These are phyloP conservation scores for Luperina nickerlii DNA, from an alignment of 2,888 invertebrate species.

Conservation along the genomic window DNA sequence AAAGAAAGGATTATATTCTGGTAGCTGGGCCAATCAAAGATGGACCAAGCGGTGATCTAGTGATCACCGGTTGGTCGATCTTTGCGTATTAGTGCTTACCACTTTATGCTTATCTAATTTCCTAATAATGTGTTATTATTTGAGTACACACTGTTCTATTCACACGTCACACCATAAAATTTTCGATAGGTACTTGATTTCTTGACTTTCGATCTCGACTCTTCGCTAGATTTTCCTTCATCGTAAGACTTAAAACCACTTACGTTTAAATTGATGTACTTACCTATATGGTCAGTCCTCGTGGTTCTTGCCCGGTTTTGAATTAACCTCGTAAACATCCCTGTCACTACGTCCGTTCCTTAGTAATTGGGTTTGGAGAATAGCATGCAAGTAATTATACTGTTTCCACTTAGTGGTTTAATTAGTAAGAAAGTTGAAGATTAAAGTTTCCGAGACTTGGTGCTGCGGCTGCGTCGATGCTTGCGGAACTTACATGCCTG, in stretches of 20 bases:
- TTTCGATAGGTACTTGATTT: background rate
- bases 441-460: constrained; percentile 16
- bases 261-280: background rate
- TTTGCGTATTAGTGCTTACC: background rate
- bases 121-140: background rate
- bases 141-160: background rate
- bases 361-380: constrained; percentile 27
- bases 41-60: background rate
- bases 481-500: constrained; percentile 29
- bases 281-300: background rate
- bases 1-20: background rate
- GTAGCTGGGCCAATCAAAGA: background rate
- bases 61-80: background rate
- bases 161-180: background rate
- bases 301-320: background rate
- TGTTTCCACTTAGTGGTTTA: constrained; percentile 42
- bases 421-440: constrained; percentile 52
- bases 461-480: constrained; percentile 21
- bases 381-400: constrained; percentile 12
- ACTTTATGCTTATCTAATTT: background rate
- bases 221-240: background rate
- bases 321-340: constrained; percentile 7
- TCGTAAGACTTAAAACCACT: background rate
- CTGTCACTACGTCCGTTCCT: background rate
- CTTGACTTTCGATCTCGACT: background rate